Evolutionary conservation across 1,140 invertebrate genomes (phyloP), one percentile per base, ranked within the genome.

Genomic region (Hypothenemus hampei): DNA sequence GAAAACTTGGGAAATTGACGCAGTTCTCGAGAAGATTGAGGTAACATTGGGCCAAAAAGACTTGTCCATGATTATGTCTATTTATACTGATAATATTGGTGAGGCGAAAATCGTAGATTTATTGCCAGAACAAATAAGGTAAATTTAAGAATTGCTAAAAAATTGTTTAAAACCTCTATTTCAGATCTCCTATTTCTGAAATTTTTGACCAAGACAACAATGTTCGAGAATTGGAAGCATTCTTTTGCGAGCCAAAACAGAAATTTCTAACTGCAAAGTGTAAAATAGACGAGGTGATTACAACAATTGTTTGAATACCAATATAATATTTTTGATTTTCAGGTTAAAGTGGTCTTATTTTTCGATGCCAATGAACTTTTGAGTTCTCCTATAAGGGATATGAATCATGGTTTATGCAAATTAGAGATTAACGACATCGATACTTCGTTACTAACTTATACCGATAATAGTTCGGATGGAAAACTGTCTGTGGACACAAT

Each of bases 41-140:
- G 71, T 87, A 5, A 86, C 86, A 61, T 62, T 88, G 1, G 85
- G 85, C 4, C 85, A 87, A 66, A 81, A 80, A 64, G 86, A 89
- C 68, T 64, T 88, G 3, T 79, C 81, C 1, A 84, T 81, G 0
- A 72, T 87, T 16, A 72, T 86, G 16, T 77, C 79, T 1, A 81
- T 88, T 15, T 85, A 83, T 76, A 78, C 78, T 21, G 85, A 87
- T 50, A 69, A 70, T 45, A 69, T 70, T 15, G 67, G 72, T 19
- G 74, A 78, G 61, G 75, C 72, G 16, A 62, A 71, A 51, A 70
- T 77, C 44, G 54, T 73, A 10, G 75, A 71, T 35, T 43, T 69
- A 13, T 56, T 67, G 31, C 65, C 68, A 1, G 57, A 61, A 16
- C 62, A 58, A 46, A 52, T 53, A 10, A 52, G 48, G 48, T 51